Conservation (phyloP, 2,888 invertebrate species). For the Heliconius ismenius region DNA sequence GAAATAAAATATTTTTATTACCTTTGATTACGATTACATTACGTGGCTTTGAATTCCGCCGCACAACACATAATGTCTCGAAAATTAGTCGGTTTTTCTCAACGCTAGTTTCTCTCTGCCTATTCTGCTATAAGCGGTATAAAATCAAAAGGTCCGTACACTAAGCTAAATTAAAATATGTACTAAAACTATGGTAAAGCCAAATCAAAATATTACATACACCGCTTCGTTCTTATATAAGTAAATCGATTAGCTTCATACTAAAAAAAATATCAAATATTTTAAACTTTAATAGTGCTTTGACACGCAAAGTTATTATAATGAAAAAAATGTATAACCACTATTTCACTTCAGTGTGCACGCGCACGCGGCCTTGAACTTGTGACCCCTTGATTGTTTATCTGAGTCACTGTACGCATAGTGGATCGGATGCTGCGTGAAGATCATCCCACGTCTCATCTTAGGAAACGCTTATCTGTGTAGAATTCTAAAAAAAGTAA, state of each 20-base stretch:
- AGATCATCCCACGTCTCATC: slow-evolving; percentile 5
- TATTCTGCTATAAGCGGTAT: neutral
- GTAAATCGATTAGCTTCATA: slow-evolving; percentile 8
- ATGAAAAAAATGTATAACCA: slow-evolving; percentile 30
- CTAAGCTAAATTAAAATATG: neutral
- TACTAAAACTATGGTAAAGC: neutral
- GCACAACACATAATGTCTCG: neutral
- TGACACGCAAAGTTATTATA: slow-evolving; percentile 32
- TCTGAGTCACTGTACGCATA: slow-evolving; percentile 32
- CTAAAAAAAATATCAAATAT: slow-evolving; percentile 21
- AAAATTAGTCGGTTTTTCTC: neutral
- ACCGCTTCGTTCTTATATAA: slow-evolving; percentile 10
- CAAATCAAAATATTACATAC: slow-evolving; percentile 5
- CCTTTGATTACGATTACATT: neutral
- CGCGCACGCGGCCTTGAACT: slow-evolving; percentile 41
- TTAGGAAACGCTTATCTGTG: slow-evolving; percentile 51
- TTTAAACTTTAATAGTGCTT: slow-evolving; percentile 31
- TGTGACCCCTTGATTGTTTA: slow-evolving; percentile 29
- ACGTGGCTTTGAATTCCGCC: no score
- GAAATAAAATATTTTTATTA: neutral
- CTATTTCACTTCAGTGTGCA: slow-evolving; percentile 13
- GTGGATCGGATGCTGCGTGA: slow-evolving; percentile 22
- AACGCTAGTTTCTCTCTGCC: no score
- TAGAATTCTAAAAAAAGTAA: neutral
- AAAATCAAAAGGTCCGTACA: neutral